Percentiles rank a stretch among this genome's conserved stretches.
Evolutionary conservation across 2,888 invertebrate genomes (phyloP).

Genomic region (Machimus rusticus): DNA sequence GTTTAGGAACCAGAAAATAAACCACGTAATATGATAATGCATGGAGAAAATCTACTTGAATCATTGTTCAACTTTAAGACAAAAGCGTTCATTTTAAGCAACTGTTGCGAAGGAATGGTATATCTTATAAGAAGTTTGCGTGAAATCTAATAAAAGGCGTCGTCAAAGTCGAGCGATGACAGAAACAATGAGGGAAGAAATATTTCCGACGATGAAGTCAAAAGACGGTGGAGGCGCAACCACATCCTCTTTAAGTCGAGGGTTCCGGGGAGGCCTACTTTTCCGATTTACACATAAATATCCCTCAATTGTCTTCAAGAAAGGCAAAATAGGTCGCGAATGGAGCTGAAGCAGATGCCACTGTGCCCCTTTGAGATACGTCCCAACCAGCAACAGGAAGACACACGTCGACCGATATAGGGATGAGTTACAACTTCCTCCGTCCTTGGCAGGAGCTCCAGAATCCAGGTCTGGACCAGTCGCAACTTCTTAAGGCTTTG

Average conservation of each 20-base stretch:
- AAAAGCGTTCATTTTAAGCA: background rate
- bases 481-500: background rate
- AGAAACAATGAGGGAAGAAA: background rate
- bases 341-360: background rate
- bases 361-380: background rate
- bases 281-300: conserved; percentile 12
- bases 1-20: background rate
- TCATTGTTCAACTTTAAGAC: background rate
- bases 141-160: background rate
- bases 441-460: background rate
- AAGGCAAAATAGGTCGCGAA: conserved; percentile 16
- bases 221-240: background rate
- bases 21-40: background rate
- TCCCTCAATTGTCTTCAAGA: conserved; percentile 11
- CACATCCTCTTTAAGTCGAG: background rate
- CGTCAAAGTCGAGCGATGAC: background rate
- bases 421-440: background rate
- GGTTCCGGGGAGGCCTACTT: background rate
- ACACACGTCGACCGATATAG: background rate
- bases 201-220: background rate
- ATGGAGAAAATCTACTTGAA: background rate
- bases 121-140: background rate
- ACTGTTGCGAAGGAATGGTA: background rate
- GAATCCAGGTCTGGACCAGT: background rate
- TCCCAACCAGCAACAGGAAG: background rate